Base-by-base conservation (phyloP, 1,140 invertebrate genomes). In the Drosophila albomicans region DNA sequence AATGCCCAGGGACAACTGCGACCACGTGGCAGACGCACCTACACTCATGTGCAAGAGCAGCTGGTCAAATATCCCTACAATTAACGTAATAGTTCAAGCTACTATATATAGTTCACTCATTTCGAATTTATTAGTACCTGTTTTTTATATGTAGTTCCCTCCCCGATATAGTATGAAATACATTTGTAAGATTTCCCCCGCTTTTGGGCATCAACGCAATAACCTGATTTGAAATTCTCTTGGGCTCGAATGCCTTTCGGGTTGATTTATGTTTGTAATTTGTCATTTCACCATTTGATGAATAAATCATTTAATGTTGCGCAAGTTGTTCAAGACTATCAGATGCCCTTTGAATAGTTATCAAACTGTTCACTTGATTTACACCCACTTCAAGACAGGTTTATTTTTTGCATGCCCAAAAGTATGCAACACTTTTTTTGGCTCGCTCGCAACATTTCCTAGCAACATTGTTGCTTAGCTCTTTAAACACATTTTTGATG, bases 41-140 rank as follows among this genome's bases (percentile, higher is more conserved):
- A 69, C 32, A 46, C 48, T 13, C 79, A 84, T 6, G 35, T 52
- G 2, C 79, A 89, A 62, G 51, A 86, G 57, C 20, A 71, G 49
- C 15, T 86, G 30, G 41, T 41, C 63, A 76, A 68, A 43, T 77
- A 89, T 66, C 86, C 86, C 6, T 85, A 80, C 28, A 90, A 89
- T 54, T 89, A 79, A 20, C 1, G 5, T 3, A 25, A 25, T 45
- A 16, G 11, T 59, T 30, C 32, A 52, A 25, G 11, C 43, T 62
- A 3, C 43, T 51, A 15, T 35, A 38, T 57, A n/a, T 35, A 48
- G 16, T 10, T 16, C 8, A 38, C 7, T 16, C 8, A 38, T 15
- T 16, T 68, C 51, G 49, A 72, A 52, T 59, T 72, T 46, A 70
- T 69, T 69, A 48, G 48, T 56, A 28, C 10, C 20, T 13, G 10